These are phyloP conservation scores for Lophotis ruficrista DNA, from an alignment of 2,113 vertebrate genomes.

Conservation along the genomic window DNA sequence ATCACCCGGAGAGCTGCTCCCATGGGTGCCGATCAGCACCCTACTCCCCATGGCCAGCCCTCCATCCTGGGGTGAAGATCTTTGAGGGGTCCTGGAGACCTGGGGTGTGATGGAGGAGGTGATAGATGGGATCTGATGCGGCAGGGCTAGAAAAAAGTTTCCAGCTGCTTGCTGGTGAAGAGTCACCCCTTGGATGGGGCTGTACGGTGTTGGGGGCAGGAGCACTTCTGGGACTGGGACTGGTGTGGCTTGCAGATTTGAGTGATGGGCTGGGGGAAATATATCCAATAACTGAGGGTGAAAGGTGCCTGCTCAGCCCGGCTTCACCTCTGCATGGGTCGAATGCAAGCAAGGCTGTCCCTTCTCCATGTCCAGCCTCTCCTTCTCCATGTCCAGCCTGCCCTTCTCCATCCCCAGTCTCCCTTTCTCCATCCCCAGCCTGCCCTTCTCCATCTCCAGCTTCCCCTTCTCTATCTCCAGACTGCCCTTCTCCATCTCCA, in stretches of 20 bases:
- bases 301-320: background rate
- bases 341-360: background rate
- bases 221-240: background rate
- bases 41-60: fast-evolving
- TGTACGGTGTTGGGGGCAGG: background rate
- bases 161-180: background rate
- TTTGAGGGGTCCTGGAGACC: fast-evolving
- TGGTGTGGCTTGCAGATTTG: fast-evolving
- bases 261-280: background rate
- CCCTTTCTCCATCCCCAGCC: fast-evolving
- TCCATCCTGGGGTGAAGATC: background rate
- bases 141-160: background rate
- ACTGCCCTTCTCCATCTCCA: background rate
- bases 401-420: fast-evolving
- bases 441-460: background rate
- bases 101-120: background rate
- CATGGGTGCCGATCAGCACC: background rate
- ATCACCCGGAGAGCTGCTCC: background rate
- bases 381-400: background rate
- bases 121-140: background rate
- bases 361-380: background rate
- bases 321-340: background rate
- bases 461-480: background rate
- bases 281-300: fast-evolving
- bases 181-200: background rate